Conservation (phyloP, 2,888 invertebrate genomes). For the Eledona agricola region DNA sequence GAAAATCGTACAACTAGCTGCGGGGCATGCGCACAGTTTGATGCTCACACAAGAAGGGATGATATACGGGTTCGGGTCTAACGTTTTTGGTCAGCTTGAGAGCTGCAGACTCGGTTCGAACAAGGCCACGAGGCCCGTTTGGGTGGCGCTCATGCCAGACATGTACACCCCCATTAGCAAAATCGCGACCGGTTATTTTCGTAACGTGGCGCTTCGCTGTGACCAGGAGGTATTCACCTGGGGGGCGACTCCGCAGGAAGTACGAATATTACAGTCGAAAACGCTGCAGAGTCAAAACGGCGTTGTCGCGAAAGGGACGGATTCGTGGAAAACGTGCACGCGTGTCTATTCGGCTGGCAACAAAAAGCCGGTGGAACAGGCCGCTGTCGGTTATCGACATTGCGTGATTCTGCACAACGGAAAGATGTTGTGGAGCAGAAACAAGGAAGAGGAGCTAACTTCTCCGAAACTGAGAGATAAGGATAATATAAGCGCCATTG, state of each 20-base stretch:
- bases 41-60: constrained; percentile 74
- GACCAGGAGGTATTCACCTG: constrained; percentile 75
- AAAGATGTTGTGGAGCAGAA: constrained; percentile 78
- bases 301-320: constrained; percentile 38
- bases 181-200: constrained; percentile 77
- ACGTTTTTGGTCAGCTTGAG: constrained; percentile 83
- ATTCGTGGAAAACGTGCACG: constrained; percentile 57
- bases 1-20: constrained; percentile 66
- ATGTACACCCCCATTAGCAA: constrained; percentile 62
- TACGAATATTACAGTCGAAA: constrained; percentile 69
- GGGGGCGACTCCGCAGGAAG: constrained; percentile 81
- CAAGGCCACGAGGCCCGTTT: constrained; percentile 71
- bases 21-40: constrained; percentile 78
- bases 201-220: constrained; percentile 76
- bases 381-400: constrained; percentile 83
- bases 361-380: constrained; percentile 50
- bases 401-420: constrained; percentile 64
- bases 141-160: constrained; percentile 64
- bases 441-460: constrained; percentile 89
- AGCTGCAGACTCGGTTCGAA: constrained; percentile 59
- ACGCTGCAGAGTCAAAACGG: constrained; percentile 48
- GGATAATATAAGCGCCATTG: constrained; percentile 52
- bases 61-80: constrained; percentile 75
- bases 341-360: constrained; percentile 56
- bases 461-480: constrained; percentile 67